phyloP scores from a whole-genome alignment of 2,888 invertebrate genomes.

The Eupithecia vulgata region DNA sequence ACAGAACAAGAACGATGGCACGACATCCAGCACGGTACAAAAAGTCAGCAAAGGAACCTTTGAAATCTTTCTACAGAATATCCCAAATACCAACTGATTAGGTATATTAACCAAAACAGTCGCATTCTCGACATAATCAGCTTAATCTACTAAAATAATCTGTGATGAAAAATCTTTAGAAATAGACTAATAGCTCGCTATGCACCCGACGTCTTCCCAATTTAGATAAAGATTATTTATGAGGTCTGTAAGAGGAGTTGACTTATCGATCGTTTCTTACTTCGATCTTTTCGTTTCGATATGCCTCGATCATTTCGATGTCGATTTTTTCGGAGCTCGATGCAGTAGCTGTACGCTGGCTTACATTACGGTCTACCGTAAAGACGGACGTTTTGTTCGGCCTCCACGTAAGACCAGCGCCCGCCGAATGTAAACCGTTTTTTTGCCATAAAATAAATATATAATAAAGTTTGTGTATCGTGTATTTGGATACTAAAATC shows the following conservation, averaged over 20 bases:
- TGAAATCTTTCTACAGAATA: neutral
- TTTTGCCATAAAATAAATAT: too few species aligned
- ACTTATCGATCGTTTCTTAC: conserved; percentile 6
- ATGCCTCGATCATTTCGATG: too few species aligned
- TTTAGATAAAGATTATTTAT: conserved; percentile 35
- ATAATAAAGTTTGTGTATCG: too few species aligned
- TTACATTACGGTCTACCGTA: neutral
- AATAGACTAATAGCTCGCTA: conserved; percentile 28
- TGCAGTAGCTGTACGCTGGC: neutral
- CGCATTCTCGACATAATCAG: neutral
- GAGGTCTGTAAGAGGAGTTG: conserved; percentile 12
- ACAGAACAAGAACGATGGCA: neutral
- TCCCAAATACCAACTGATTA: neutral
- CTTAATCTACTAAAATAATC: conserved; percentile 13
- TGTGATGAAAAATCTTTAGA: conserved; percentile 15
- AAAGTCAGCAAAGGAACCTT: neutral
- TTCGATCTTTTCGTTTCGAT: too few species aligned
- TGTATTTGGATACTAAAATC: too few species aligned
- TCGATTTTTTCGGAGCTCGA: too few species aligned
- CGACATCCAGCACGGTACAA: neutral
- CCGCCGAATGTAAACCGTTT: too few species aligned
- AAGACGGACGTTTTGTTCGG: neutral
- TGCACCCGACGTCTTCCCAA: conserved; percentile 23
- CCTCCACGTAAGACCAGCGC: too few species aligned
- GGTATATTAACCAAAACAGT: neutral